Base-by-base conservation (phyloP, 1,140 invertebrate species). In the Pseudomyrmex gracilis region DNA sequence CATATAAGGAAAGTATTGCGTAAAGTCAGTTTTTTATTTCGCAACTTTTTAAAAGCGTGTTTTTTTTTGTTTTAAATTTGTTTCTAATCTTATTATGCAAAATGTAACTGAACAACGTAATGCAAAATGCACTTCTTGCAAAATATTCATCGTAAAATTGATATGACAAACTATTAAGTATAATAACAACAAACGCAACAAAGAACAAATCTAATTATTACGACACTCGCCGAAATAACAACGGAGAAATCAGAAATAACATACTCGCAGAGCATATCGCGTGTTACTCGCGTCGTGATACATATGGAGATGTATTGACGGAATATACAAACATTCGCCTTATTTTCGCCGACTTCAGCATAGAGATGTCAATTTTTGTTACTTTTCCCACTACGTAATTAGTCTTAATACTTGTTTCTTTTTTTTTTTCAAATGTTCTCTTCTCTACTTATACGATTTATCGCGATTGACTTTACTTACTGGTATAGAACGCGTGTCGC, bases 361-460 rank as follows among this genome's bases (percentile, higher is more conserved):
- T 71, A 80, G 66, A 71, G 66, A 71, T 20, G 43, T 70, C 47
- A 17, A 34, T 34, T 34, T 34, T 34, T 34, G 34, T 76, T 76
- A 53, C 60, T 58, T 47, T 80, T 47, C 45, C 51, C 22, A 71
- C 66, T 80, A 80, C 53, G 43, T 58, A 55, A 80, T 80, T 80
- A 80, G 55, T 43, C 66, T 80, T 80, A 80, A 24, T 71, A 80
- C 24, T 80, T 80, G 53, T 80, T 71, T 80, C 53, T 71, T n/a
- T 71, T 70, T 51, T 51, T 34, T 34, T 7, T 34, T 34, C 34
- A 34, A 78, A 71, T 80, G 20, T 71, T 80, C 43, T 80, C 51
- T 71, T 45, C 53, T 66, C 76, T 80, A 80, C 66, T 80, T 80
- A 78, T 80, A 80, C 43, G 66, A 80, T 58, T 80, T 80, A 80